Evolutionary conservation across 2,888 invertebrate species (phyloP).

Genomic region (Drosophila cognata): DNA sequence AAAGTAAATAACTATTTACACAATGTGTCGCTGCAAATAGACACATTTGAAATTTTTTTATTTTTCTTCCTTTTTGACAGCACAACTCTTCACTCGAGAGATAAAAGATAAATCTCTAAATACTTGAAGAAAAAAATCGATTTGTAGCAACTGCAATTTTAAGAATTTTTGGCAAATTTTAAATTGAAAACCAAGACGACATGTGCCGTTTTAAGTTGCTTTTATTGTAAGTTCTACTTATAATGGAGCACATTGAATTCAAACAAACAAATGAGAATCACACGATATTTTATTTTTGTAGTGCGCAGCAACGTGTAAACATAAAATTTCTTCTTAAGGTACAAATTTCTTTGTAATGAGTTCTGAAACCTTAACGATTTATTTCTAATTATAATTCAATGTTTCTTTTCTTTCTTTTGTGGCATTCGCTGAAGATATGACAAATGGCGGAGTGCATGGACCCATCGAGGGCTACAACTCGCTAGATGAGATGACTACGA

Average conservation of each 20-base stretch:
- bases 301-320: background rate
- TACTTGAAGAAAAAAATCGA: background rate
- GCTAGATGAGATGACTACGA: conserved; percentile 78
- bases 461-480: conserved; percentile 84
- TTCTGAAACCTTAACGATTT: background rate
- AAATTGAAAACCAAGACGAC: background rate
- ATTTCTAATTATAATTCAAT: background rate
- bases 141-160: background rate
- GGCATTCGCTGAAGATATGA: conserved; percentile 78
- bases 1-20: conserved; percentile 5
- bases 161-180: background rate
- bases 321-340: background rate
- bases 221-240: background rate
- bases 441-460: conserved; percentile 84
- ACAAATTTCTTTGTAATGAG: background rate
- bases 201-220: background rate
- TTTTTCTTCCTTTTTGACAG: conserved; percentile 1
- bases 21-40: conserved; percentile 8
- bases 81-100: background rate
- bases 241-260: background rate
- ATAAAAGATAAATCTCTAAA: conserved; percentile 1
- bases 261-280: background rate
- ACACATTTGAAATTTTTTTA: conserved; percentile 14
- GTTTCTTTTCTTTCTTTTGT: conserved; percentile 3
- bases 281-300: background rate